Base-by-base conservation (phyloP, 2,113 vertebrate species). In the Cromileptes altivelis region DNA sequence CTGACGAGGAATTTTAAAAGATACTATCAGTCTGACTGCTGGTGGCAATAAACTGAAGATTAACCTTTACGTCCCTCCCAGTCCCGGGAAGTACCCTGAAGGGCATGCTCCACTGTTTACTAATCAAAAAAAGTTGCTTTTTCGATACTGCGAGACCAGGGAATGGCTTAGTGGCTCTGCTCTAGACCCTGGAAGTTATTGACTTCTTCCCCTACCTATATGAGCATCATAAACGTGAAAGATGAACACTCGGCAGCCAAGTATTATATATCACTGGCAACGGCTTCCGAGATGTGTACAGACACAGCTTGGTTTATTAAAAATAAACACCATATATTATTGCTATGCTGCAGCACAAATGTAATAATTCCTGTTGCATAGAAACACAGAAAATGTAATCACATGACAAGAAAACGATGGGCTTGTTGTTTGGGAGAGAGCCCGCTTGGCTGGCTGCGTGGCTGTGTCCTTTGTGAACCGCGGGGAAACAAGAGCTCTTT, bases 1-100 rank as follows among this genome's bases (percentile, higher is more conserved):
- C 90, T 91, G 88, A 92, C 85, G 79, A 89, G 85, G 92, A 95
- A 95, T 95, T 91, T 94, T 88, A 88, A 94, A 93, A 94, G 93
- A 95, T 95, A 92, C 91, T 92, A 95, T 95, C 94, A 91, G 92
- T 91, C 92, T 92, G 89, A 93, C 90, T 94, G 93, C 90, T 93
- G 91, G 91, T 94, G 93, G 94, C 94, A 95, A 94, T 94, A 95
- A 95, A 95, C 90, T 88, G 84, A 93, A 95, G 93, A 95, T 95
- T 95, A 96, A 95, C 94, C 95, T 95, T 95, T 95, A 89, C 80
- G 85, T 93, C 65, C 84, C 81, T 93, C 81, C 87, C 74, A 85
- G 91, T 90, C 84, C 78, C 69, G 83, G 86, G 88, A 94, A 94
- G 91, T 89, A 92, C 87, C 94, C 93, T 91, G 93, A 94, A 95